Base-by-base conservation (phyloP, 2,888 invertebrate species). In the Sipha maydis region DNA sequence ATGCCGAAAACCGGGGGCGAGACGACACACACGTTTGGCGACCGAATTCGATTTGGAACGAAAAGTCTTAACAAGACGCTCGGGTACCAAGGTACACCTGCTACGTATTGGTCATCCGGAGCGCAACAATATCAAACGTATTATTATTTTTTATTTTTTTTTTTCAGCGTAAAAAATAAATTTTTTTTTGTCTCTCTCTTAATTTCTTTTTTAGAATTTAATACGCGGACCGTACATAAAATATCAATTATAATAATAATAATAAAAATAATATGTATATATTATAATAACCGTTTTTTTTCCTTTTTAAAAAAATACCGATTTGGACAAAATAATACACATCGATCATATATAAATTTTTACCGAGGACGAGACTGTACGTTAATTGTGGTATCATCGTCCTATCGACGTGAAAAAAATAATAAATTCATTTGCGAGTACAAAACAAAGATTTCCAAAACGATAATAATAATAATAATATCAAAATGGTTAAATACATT, bases 381-480 rank as follows among this genome's bases (percentile, higher is more conserved):
- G 48, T 28, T 71, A 2, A 61, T 48, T 11, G 2, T 48, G 0
- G 2, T 48, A 11, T 48, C 14, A 41, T 82, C 82, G 71, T 71
- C 82, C 82, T 83, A 71, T 83, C 48, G 69, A 71, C 69, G 48
- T 48, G 28, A 71, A 61, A 61, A 48, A 48, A 71, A 83, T 71
- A 71, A 48, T 25, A 48, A 83, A 17, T 82, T 69, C 31, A 31
- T 71, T 2, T 28, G 14, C 28, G 71, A 25, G 69, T 83, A 83
- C 31, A 83, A 83, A 83, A 83, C 38, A 83, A 83, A n/a, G 69
- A n/a, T 83, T 83, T 61, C 71, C 21, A 14, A 69, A 80, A 69
- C 82, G 25, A 69, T 69, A 71, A 82, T 28, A 14, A 14, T 25
- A 31, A 69, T 69, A 71, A 82, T 28, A 14, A 48, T 25, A 31